Base-by-base conservation (phyloP, 2,113 vertebrate genomes). In the Sceloporus undulatus region DNA sequence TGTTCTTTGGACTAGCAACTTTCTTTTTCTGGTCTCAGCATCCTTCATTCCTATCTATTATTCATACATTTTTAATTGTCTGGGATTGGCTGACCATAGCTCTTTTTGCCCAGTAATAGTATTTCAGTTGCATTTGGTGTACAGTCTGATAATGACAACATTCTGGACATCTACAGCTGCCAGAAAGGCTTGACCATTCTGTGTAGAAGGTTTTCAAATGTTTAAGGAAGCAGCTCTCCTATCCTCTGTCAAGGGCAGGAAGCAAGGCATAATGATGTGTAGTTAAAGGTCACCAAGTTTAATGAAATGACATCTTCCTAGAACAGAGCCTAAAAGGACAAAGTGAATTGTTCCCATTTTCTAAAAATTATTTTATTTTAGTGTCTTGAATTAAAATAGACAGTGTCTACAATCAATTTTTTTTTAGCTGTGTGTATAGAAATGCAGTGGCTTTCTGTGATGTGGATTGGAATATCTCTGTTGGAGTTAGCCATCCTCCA, bases 201-300 rank as follows among this genome's bases (percentile, higher is more conserved):
- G 25, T n/a, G 42, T 48, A 48, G 42, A 48, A 48, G 42, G 42
- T 6, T 48, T 48, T 48, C 2, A 2, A 48, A 48, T 48, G 38
- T 85, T 65, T 27, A 38, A 79, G 29, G 42, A 25, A 68, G 48
- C 59, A 25, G 27, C 7, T 2, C 14, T 21, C 1, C 42, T 34
- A 48, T 82, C 38, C 38, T 82, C 38, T 29, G 25, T 29, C 23
- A 42, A 68, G 10, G 23, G 65, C 65, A 68, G 11, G 40, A 82
- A 66, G 62, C 23, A 68, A 82, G 9, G 13, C 11, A 78, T 66
- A 85, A 48, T 52, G 16, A 65, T 85, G 27, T 85, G 18, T 68
- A 54, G 34, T 83, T 29, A 65, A 65, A 85, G 38, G 18, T 77
- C 84, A 77, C 23, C 65, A 77, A 62, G 25, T 48, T 85, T 65